Percentiles rank a stretch among this genome's conserved stretches.
Evolutionary conservation across 2,888 invertebrate species (phyloP).

Genomic region (Rhabditoides inermis): DNA sequence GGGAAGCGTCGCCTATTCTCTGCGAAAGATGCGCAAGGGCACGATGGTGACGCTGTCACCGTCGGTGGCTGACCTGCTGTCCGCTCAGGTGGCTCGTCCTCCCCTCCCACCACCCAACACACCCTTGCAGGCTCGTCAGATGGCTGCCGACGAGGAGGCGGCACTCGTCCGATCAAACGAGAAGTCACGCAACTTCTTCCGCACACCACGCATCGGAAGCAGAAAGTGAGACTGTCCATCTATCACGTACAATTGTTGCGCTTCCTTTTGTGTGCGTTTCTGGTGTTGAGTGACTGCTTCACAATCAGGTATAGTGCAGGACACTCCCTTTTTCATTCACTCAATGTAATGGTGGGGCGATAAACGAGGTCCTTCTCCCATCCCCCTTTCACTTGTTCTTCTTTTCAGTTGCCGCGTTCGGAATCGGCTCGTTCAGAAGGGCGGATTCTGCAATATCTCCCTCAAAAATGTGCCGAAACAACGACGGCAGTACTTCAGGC

Average conservation of each 20-base stretch:
- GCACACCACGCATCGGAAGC: slow-evolving; percentile 6
- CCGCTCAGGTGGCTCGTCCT: slow-evolving; percentile 15
- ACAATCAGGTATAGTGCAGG: too few species aligned
- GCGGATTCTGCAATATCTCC: slow-evolving; percentile 47
- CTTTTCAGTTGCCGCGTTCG: slow-evolving; percentile 15
- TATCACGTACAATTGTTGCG: too few species aligned
- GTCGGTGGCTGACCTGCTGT: slow-evolving; percentile 27
- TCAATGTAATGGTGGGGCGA: slow-evolving; percentile 21
- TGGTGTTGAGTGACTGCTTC: neutral
- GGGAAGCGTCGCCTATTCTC: too few species aligned
- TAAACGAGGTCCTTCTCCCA: too few species aligned
- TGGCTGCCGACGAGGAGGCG: slow-evolving; percentile 27
- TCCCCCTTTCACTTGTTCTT: too few species aligned
- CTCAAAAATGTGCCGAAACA: slow-evolving; percentile 51
- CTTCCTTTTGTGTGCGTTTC: neutral
- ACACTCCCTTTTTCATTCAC: too few species aligned
- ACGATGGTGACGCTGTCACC: slow-evolving; percentile 27
- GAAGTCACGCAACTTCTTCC: slow-evolving; percentile 12
- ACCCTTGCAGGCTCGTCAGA: slow-evolving; percentile 5
- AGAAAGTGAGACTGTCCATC: too few species aligned
- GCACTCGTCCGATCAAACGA: slow-evolving; percentile 12
- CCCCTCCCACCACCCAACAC: too few species aligned
- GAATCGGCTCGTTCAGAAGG: slow-evolving; percentile 50
- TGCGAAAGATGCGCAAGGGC: slow-evolving; percentile 15
- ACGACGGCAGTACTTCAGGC: slow-evolving; percentile 47